phyloP scores from a whole-genome alignment of 2,797 vertebrate species.

The Pantherophis vulpinus region DNA sequence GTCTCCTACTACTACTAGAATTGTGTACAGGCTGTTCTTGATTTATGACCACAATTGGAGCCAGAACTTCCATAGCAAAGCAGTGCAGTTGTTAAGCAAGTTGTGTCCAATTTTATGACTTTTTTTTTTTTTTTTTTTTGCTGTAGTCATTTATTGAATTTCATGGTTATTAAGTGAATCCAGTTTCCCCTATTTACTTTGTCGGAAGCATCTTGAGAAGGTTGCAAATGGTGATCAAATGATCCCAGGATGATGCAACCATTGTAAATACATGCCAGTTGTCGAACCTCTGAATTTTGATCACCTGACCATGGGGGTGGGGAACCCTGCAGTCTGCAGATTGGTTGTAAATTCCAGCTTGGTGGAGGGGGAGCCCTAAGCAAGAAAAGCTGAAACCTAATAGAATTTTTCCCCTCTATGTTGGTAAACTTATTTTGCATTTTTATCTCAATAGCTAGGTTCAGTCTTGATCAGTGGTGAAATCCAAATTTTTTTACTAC shows the following conservation, averaged over 20 bases:
- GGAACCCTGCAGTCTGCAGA: not conserved
- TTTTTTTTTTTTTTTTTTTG: not conserved
- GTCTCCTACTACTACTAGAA: not conserved
- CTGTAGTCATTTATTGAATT: not conserved
- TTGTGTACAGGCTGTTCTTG: not conserved
- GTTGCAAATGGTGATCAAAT: not conserved
- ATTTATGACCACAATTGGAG: too few species aligned
- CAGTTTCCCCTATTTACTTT: not conserved
- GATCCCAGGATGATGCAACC: not conserved
- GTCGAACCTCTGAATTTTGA: not conserved
- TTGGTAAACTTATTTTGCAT: not conserved
- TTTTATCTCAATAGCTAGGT: not conserved
- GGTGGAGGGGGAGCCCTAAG: not conserved
- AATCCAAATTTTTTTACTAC: too few species aligned
- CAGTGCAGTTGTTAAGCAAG: not conserved
- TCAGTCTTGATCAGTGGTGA: not conserved
- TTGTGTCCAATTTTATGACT: not conserved
- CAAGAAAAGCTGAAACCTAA: conserved; percentile 19
- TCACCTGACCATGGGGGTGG: not conserved
- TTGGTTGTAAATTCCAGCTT: conserved; percentile 1
- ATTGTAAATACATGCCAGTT: not conserved
- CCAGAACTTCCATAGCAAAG: not conserved
- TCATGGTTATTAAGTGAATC: not conserved
- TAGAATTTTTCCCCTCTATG: not conserved
- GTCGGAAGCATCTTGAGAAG: not conserved